Evolutionary conservation across 2,888 invertebrate species (phyloP).

Genomic region (Hoplodrina blanda): DNA sequence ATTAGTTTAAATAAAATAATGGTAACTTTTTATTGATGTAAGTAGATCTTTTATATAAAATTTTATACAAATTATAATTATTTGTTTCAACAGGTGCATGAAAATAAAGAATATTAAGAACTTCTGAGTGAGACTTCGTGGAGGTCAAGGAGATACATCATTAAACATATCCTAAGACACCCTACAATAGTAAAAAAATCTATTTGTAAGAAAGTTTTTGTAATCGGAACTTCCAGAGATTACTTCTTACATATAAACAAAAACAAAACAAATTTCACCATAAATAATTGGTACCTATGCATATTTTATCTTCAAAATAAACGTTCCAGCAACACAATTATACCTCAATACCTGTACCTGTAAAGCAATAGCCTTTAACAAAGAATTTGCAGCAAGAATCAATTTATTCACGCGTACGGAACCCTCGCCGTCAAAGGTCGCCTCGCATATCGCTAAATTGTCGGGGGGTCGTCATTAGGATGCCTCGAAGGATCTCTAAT

Average conservation of each 20-base stretch:
- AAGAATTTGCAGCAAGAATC: slow-evolving; percentile 52
- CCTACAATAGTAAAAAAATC: too few species aligned
- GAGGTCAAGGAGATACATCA: too few species aligned
- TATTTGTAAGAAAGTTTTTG: too few species aligned
- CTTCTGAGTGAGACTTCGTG: too few species aligned
- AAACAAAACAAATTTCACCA: not conserved
- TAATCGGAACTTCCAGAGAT: too few species aligned
- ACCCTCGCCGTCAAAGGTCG: slow-evolving; percentile 55
- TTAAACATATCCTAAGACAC: too few species aligned
- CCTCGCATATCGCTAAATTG: slow-evolving; percentile 63
- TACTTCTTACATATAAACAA: not conserved
- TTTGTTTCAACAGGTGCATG: too few species aligned
- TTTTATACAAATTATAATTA: too few species aligned
- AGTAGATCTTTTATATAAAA: not conserved
- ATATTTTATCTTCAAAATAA: not conserved
- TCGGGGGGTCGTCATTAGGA: slow-evolving; percentile 73
- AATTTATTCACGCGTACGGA: slow-evolving; percentile 54
- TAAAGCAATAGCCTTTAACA: slow-evolving; percentile 28
- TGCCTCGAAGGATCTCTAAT: slow-evolving; percentile 75
- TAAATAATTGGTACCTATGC: too few species aligned
- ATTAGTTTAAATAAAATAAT: too few species aligned
- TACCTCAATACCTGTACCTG: not conserved
- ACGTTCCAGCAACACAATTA: not conserved
- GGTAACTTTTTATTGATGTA: not conserved
- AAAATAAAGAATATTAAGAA: too few species aligned